Percentiles rank a stretch among this genome's conserved stretches.
phyloP scores from a whole-genome alignment of 1,140 invertebrate species.

The Ostrea denselamellosa region DNA sequence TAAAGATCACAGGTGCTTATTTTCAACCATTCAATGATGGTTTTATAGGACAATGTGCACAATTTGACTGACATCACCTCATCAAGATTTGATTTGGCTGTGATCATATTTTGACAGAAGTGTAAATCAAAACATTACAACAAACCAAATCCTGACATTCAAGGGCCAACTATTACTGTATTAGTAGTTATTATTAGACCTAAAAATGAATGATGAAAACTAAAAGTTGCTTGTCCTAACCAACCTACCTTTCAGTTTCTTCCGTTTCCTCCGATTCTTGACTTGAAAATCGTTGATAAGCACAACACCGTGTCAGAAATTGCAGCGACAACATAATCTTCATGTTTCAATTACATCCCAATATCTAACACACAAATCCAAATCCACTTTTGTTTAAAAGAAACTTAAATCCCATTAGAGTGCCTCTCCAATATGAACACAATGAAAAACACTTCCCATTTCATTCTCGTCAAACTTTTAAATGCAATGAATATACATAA shows the following conservation, averaged over 20 bases:
- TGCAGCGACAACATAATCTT: conserved; percentile 25
- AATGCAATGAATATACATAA: neutral
- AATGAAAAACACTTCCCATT: conserved; percentile 16
- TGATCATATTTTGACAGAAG: too few relatives aligned
- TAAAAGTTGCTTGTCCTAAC: too few relatives aligned
- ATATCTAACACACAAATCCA: neutral
- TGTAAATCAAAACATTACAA: too few relatives aligned
- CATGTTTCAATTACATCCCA: conserved; percentile 9
- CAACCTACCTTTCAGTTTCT: conserved; percentile 16
- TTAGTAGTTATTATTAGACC: too few relatives aligned
- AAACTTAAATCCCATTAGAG: neutral
- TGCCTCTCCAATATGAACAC: neutral
- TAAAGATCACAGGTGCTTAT: too few relatives aligned
- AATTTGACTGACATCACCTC: too few relatives aligned
- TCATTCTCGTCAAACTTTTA: neutral
- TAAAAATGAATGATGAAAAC: too few relatives aligned
- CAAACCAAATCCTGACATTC: too few relatives aligned
- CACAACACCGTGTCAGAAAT: conserved; percentile 29
- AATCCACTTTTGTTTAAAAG: neutral
- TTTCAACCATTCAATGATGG: too few relatives aligned
- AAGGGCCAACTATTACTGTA: too few relatives aligned
- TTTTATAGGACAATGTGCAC: too few relatives aligned
- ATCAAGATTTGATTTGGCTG: too few relatives aligned
- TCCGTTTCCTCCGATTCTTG: neutral
- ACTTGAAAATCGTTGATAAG: conserved; percentile 14